Conservation (phyloP, 2,113 vertebrate species). For the Arizona elegans region DNA sequence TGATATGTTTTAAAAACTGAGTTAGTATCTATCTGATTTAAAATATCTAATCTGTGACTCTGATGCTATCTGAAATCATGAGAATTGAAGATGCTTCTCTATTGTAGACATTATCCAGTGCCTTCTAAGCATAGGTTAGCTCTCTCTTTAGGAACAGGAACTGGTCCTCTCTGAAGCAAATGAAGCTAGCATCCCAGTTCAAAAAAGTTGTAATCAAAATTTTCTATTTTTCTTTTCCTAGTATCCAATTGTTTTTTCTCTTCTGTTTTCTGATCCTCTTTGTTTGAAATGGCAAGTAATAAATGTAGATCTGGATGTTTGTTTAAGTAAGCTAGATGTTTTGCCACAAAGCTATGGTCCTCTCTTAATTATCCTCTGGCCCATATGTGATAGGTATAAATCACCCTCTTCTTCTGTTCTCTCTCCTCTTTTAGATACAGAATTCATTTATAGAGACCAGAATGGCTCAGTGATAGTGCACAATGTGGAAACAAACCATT, state of each 20-base stretch:
- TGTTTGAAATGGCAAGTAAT: background rate
- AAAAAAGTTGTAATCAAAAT: background rate
- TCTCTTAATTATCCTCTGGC: constrained; percentile 22
- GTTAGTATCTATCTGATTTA: background rate
- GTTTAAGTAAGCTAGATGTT: background rate
- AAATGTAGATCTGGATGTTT: background rate
- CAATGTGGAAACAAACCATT: constrained; percentile 82
- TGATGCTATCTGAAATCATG: background rate
- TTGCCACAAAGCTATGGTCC: background rate
- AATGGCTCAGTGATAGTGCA: constrained; percentile 84
- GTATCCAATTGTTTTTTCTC: background rate
- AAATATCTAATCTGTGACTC: background rate
- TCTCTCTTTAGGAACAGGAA: background rate
- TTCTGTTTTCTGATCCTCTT: background rate
- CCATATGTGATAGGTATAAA: background rate
- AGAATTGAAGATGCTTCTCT: background rate
- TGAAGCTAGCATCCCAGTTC: background rate
- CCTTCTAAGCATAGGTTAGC: background rate
- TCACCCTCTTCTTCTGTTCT: constrained; percentile 21
- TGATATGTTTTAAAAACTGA: background rate
- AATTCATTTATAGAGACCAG: constrained; percentile 87
- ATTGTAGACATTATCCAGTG: background rate
- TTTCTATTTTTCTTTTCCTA: background rate
- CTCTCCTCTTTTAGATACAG: constrained; percentile 75
- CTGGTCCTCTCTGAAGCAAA: background rate